phyloP scores from a whole-genome alignment of 2,113 vertebrate genomes.

The Poeciliopsis prolifica region DNA sequence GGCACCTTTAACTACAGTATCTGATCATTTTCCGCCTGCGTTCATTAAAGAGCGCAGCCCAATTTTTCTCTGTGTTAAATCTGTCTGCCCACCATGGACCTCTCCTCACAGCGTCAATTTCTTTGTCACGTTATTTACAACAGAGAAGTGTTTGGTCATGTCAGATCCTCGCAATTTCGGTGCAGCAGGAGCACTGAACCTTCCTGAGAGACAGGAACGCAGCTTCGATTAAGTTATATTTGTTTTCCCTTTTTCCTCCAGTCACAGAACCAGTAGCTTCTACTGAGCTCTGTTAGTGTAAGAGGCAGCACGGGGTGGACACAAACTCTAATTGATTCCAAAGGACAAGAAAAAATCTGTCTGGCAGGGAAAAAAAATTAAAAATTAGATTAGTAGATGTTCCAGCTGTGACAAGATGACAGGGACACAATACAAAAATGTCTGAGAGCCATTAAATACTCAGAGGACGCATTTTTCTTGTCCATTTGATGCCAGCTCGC shows the following conservation, averaged over 20 bases:
- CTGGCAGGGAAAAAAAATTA: conserved; percentile 1
- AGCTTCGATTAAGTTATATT: conserved; percentile 15
- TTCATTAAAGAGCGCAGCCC: conserved; percentile 1
- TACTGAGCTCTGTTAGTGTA: conserved; percentile 4
- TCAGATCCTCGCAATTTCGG: conserved; percentile 18
- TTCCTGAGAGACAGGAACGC: conserved; percentile 19
- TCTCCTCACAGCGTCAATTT: conserved; percentile 43
- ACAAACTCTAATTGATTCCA: conserved; percentile 50
- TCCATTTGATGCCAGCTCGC: conserved; percentile 32
- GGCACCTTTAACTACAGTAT: conserved; percentile 14
- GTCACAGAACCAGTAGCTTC: conserved; percentile 23
- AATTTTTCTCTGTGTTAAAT: conserved; percentile 56
- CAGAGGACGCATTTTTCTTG: conserved; percentile 14
- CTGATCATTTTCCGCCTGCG: conserved; percentile 34
- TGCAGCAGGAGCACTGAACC: conserved; percentile 6
- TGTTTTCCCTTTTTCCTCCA: neutral
- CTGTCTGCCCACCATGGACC: conserved; percentile 32
- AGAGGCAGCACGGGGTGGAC: conserved; percentile 21
- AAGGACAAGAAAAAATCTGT: conserved; percentile 44
- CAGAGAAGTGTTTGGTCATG: conserved; percentile 29
- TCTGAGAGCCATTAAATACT: conserved; percentile 37
- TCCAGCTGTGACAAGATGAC: conserved; percentile 43
- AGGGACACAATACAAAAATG: conserved; percentile 26
- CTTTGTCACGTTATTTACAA: conserved; percentile 48
- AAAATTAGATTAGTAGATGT: conserved; percentile 40